phyloP scores from a whole-genome alignment of 2,113 vertebrate species.

The Chlorodrepanis virens region DNA sequence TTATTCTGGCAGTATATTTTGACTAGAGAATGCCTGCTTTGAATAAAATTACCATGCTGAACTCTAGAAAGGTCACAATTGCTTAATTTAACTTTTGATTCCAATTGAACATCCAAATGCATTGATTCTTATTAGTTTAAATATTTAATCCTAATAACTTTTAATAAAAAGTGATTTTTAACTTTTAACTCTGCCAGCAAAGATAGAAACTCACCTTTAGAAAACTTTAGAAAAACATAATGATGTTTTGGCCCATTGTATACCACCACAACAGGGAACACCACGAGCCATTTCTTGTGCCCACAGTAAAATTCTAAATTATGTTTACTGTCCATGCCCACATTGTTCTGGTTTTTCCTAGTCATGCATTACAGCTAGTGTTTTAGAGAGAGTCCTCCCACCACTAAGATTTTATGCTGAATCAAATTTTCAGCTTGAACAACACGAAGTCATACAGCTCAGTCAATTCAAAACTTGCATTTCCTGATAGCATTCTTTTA shows the following conservation, averaged over 20 bases:
- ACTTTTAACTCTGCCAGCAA: neutral
- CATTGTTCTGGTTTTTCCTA: neutral
- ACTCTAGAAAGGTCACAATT: neutral
- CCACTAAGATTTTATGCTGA: neutral
- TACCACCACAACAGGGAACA: neutral
- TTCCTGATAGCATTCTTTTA: neutral
- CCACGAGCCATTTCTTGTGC: neutral
- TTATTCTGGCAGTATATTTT: neutral
- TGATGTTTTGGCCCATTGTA: neutral
- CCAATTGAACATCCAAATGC: neutral
- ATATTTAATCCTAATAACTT: neutral
- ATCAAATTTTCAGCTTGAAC: neutral
- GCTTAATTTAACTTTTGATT: neutral
- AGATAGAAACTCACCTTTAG: neutral
- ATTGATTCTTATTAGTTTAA: neutral
- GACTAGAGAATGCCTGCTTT: neutral
- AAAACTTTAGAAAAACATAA: neutral
- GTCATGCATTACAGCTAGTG: neutral
- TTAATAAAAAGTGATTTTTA: neutral
- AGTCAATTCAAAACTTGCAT: neutral
- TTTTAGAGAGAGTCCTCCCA: neutral
- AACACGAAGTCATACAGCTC: neutral
- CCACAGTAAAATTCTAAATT: neutral
- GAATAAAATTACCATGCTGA: neutral
- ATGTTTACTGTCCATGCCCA: neutral